Evolutionary conservation across 1,140 invertebrate genomes (phyloP).

Genomic region (Araneus ventricosus): DNA sequence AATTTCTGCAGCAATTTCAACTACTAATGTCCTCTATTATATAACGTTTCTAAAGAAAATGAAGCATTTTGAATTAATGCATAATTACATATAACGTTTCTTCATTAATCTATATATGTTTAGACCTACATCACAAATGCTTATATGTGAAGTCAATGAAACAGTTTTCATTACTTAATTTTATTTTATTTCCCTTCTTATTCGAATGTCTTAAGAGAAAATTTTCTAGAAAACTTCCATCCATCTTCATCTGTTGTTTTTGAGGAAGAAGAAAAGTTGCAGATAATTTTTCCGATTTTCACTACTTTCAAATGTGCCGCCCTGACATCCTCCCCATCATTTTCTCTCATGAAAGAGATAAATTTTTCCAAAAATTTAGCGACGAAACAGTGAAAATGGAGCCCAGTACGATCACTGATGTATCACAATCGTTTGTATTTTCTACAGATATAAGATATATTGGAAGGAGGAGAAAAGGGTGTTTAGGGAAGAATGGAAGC

Average conservation of each 20-base stretch:
- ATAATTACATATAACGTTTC: too few species aligned
- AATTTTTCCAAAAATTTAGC: too few species aligned
- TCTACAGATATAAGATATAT: not conserved
- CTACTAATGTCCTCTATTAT: too few species aligned
- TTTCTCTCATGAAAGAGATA: not conserved
- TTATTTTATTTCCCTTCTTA: not conserved
- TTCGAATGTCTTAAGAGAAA: not conserved
- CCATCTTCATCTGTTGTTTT: constrained; percentile 7
- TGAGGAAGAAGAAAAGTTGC: not conserved
- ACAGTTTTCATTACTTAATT: not conserved
- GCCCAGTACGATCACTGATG: not conserved
- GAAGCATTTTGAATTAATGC: too few species aligned
- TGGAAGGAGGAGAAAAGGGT: too few species aligned
- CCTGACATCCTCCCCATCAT: not conserved
- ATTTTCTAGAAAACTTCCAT: not conserved
- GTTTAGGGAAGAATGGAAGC: not conserved
- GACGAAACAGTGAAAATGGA: too few species aligned
- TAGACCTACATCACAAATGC: too few species aligned
- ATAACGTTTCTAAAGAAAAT: too few species aligned
- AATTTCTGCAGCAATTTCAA: too few species aligned
- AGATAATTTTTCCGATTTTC: not conserved
- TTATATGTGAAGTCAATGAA: not conserved
- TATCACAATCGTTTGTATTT: not conserved
- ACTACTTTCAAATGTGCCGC: not conserved
- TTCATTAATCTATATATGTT: too few species aligned